phyloP scores from a whole-genome alignment of 2,888 invertebrate species.

The Hirtodrosophila alboralis region DNA sequence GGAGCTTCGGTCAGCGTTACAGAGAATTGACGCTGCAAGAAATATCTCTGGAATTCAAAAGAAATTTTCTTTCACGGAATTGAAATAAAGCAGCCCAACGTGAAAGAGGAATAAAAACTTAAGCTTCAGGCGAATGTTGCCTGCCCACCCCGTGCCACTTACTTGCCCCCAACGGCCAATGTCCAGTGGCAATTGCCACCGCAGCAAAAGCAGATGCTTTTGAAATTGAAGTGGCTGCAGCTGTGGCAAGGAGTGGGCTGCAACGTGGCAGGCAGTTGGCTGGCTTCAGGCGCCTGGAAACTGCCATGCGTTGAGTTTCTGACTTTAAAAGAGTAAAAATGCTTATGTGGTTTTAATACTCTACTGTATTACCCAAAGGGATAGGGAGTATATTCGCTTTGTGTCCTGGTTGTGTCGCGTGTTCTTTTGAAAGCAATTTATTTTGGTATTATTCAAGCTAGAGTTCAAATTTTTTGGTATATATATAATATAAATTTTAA shows the following conservation, averaged over 20 bases:
- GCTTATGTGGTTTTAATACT: conserved; percentile 51
- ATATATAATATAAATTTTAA: no score
- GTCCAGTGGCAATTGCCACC: conserved; percentile 31
- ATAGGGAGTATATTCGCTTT: no score
- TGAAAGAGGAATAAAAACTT: conserved; percentile 50
- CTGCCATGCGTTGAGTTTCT: conserved; percentile 30
- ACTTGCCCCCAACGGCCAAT: conserved; percentile 18
- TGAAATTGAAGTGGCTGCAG: conserved; percentile 71
- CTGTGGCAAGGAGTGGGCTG: conserved; percentile 20
- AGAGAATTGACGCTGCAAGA: no score
- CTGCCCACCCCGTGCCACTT: no score
- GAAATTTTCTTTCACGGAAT: conserved; percentile 43
- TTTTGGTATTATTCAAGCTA: no score
- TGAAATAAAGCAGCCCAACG: conserved; percentile 52
- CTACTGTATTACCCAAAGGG: no score
- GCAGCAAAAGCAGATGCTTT: conserved; percentile 62
- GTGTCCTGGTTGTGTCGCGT: no score
- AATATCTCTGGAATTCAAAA: conserved; percentile 56
- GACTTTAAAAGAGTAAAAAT: conserved; percentile 71
- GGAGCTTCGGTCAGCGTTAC: conserved; percentile 8
- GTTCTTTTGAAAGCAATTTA: no score
- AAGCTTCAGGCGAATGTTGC: conserved; percentile 27
- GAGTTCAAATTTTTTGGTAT: no score
- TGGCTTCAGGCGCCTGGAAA: conserved; percentile 19
- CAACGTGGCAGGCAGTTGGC: conserved; percentile 28